Evolutionary conservation across 2,797 vertebrate genomes (phyloP), one percentile per base, ranked within the genome.

Genomic region (Rhinatrema bivittatum): DNA sequence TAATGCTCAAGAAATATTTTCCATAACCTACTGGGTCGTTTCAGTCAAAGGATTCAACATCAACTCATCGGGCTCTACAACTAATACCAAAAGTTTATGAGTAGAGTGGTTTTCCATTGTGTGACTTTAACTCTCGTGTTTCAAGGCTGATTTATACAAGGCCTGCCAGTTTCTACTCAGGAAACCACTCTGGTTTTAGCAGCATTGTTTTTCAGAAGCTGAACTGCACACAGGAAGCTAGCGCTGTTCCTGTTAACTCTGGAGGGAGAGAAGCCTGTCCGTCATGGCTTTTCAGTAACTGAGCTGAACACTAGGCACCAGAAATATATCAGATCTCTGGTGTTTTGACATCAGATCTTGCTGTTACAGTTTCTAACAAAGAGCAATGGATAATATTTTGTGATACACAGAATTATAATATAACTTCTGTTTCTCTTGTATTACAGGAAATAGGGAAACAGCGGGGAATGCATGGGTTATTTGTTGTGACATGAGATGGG

Each of bases 151-250:
- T 45, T 26, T 17, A 26, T 25, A 44, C 43, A 32, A 27, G 54
- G 45, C 17, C 22, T 49, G 10, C 16, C 5, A 26, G 40, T 36
- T 47, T 53, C 30, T 62, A 33, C 32, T 30, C 58, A 57, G 56
- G 49, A 70, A 65, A 51, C 46, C 21, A 49, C 50, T 39, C 51
- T 33, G 42, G 37, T 56, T 48, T 39, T 4, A 2, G 28, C 21
- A 56, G 38, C 17, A 14, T 10, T 58, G 39, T 51, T 55, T 46
- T 50, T 59, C 43, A 39, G 46, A 46, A 51, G 41, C 56, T 34
- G 28, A 29, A 56, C 31, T 63, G 22, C 10, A 43, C 14, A 35
- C 46, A 28, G 46, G 62, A 64, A 63, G 33, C 39, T 32, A 18
- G 1, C 16, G 28, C 26, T 42, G 30, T 56, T 65, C 36, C 56